Percentiles rank a stretch among this genome's conserved stretches.
Evolutionary conservation across 2,113 vertebrate species (phyloP).

Genomic region (Rostratula benghalensis): DNA sequence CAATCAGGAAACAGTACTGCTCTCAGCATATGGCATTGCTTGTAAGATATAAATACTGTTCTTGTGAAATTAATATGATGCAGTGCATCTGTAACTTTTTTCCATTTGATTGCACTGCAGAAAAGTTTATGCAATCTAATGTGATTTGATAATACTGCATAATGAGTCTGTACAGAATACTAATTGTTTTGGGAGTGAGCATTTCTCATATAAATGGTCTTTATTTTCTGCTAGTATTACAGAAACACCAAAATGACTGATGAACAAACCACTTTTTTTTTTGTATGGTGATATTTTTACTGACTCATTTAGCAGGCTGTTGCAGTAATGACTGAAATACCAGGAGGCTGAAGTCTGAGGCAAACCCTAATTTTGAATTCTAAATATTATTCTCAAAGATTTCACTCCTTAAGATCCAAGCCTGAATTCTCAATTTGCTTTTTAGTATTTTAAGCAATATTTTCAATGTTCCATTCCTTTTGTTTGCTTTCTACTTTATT

Average conservation of each 20-base stretch:
- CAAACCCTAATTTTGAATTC: not conserved
- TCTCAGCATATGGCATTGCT: not conserved
- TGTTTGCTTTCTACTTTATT: not conserved
- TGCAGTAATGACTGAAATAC: not conserved
- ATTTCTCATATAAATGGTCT: not conserved
- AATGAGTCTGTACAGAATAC: not conserved
- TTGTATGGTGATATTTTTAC: not conserved
- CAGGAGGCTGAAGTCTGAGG: not conserved
- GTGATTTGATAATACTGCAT: constrained; percentile 14
- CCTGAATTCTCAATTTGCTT: not conserved
- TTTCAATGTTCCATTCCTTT: not conserved
- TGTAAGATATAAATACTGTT: constrained; percentile 1
- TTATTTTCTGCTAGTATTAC: not conserved
- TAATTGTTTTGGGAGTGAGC: not conserved
- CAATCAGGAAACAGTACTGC: not conserved
- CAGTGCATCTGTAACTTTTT: not conserved
- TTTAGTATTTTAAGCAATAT: not conserved
- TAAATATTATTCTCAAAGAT: not conserved
- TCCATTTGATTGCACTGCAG: constrained; percentile 22
- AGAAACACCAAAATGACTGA: not conserved
- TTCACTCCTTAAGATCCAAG: not conserved
- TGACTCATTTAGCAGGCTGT: not conserved
- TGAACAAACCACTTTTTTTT: not conserved
- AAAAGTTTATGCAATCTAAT: constrained; percentile 23
- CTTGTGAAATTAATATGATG: constrained; percentile 29